These are phyloP conservation scores for Cheilosia soror DNA, from an alignment of 2,888 invertebrate genomes.

Conservation along the genomic window DNA sequence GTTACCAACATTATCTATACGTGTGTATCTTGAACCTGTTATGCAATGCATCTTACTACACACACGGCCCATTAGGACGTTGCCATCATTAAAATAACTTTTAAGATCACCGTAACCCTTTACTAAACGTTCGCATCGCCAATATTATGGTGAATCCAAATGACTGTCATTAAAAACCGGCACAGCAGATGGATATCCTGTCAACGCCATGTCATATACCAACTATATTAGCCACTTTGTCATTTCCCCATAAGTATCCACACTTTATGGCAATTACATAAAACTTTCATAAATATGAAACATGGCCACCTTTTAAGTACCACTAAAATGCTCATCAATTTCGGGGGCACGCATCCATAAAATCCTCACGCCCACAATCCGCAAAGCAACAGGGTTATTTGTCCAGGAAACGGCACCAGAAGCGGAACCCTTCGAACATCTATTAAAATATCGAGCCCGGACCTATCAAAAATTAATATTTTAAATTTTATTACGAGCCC, in stretches of 20 bases:
- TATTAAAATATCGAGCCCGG: conserved; percentile 38
- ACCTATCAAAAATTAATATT: conserved; percentile 68
- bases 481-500: conserved; percentile 55
- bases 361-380: background rate
- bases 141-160: no score
- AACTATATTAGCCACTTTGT: no score
- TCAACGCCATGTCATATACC: no score
- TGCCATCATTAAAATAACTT: no score
- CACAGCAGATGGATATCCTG: no score
- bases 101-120: no score
- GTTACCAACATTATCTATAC: no score
- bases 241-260: conserved; percentile 23
- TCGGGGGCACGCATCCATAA: conserved; percentile 3
- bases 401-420: background rate
- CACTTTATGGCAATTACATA: conserved; percentile 26
- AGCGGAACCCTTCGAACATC: conserved; percentile 3
- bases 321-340: conserved; percentile 59
- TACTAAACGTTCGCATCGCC: no score
- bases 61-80: no score
- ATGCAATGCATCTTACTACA: no score
- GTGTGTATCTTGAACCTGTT: no score
- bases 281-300: conserved; percentile 53
- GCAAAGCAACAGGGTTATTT: conserved; percentile 30
- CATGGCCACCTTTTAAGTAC: conserved; percentile 45
- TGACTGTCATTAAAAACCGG: no score